These are phyloP conservation scores for Tetragonula clypearis DNA, from an alignment of 1,140 invertebrate species.

Conservation along the genomic window DNA sequence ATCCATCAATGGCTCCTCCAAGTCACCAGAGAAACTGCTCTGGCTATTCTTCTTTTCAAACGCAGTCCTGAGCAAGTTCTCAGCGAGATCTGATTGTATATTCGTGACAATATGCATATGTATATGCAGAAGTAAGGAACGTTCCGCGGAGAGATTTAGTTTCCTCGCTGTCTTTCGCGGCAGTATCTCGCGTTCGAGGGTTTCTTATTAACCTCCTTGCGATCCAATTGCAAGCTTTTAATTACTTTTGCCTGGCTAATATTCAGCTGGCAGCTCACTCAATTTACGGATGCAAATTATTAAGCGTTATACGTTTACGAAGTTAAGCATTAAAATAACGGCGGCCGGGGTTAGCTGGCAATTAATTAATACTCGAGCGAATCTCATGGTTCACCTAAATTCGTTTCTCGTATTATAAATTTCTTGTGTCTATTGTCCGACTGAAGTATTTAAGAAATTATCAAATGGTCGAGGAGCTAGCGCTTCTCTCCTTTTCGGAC, in stretches of 20 bases:
- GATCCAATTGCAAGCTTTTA: constrained; percentile 38
- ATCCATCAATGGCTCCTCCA: no score
- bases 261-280: constrained; percentile 12
- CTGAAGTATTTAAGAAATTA: background rate
- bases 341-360: no score
- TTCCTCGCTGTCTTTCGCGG: background rate
- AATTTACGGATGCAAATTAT: constrained; percentile 33
- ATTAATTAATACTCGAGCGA: constrained; percentile 7
- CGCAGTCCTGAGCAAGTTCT: background rate
- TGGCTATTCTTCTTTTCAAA: background rate
- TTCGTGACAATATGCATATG: background rate
- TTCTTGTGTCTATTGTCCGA: background rate
- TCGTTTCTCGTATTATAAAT: background rate
- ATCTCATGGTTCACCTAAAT: background rate
- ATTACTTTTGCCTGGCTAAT: constrained; percentile 30
- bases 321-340: constrained; percentile 11
- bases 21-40: no score
- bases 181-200: background rate
- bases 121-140: background rate
- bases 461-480: background rate
- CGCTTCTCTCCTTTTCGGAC: background rate
- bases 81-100: background rate
- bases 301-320: constrained; percentile 21
- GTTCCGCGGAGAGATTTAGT: background rate
- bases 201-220: constrained; percentile 20